Evolutionary conservation across 2,888 invertebrate genomes (phyloP), one percentile per base, ranked within the genome.

Genomic region (Parelbella ahira): DNA sequence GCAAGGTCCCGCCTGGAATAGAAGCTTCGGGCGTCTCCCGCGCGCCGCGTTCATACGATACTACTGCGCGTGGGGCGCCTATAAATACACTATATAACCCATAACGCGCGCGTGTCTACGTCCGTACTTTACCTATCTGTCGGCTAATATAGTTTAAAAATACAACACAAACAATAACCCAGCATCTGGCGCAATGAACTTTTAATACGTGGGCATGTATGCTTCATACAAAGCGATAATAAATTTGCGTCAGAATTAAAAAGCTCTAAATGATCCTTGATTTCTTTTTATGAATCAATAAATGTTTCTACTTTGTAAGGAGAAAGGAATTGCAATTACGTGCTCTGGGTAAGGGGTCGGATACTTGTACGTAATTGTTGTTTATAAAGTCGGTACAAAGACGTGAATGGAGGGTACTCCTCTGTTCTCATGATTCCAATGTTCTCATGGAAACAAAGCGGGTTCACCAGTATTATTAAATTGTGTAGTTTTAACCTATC

Each of bases 1-100:
- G 68, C 78, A 81, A 82, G 80, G 80, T 82, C 73, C 67, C 67
- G 68, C 74, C 70, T 74, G 72, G 78, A 81, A 81, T 80, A 82
- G 82, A 79, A 68, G 66, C 65, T 58, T 58, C 61, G 58, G 53
- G 66, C 75, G 60, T 63, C 82, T 80, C 84, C 79, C 81, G 83
- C 79, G 74, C 79, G 74, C 68, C 73, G 67, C 72, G 41, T 29
- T 12, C 36, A 60, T 53, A 49, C 58, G 51, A 45, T 56, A 55
- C 60, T 67, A 54, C 82, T 62, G 82, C 80, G 83, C 73, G 86
- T 84, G 86, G 81, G 84, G 81, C 70, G 60, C 60, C 73, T 86
- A 86, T 79, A 77, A 84, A 84, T 84, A 86, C 63, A 53, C 55
- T 12, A 27, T 28, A 37, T 33, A 41, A 27, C 20, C 41, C 41